Evolutionary conservation across 2,113 vertebrate species (phyloP).

Genomic region (Cheirogaleus medius): DNA sequence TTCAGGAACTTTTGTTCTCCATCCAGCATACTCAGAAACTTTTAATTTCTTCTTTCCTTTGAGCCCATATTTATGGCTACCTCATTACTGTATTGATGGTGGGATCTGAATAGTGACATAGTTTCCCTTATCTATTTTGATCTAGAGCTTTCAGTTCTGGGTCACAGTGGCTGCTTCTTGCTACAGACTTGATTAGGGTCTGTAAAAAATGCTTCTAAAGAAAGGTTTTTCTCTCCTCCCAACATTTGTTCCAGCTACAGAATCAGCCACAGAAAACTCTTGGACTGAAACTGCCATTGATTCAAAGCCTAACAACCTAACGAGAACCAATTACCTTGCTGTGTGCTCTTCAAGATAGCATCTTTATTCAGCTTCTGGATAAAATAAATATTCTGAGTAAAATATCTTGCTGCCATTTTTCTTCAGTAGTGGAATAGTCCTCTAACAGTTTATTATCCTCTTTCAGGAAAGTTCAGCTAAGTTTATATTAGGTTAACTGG

Average conservation of each 20-base stretch:
- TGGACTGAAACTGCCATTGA: neutral
- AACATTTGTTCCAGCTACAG: neutral
- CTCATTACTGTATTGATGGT: neutral
- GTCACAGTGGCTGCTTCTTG: neutral
- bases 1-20: neutral
- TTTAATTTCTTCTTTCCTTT: neutral
- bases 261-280: constrained; percentile 3
- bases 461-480: neutral
- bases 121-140: neutral
- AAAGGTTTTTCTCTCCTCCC: neutral
- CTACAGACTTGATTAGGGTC: neutral
- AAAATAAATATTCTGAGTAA: neutral
- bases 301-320: neutral
- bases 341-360: neutral
- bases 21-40: neutral
- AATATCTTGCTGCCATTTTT: neutral
- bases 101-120: neutral
- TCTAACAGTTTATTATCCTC: neutral
- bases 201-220: neutral
- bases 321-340: neutral
- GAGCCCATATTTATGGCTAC: neutral
- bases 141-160: neutral
- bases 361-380: neutral
- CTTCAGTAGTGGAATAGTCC: neutral
- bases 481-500: neutral